Percentiles rank a stretch among this genome's conserved stretches.
Evolutionary conservation across 2,888 invertebrate genomes (phyloP).

Genomic region (Drosophila suboccidentalis): DNA sequence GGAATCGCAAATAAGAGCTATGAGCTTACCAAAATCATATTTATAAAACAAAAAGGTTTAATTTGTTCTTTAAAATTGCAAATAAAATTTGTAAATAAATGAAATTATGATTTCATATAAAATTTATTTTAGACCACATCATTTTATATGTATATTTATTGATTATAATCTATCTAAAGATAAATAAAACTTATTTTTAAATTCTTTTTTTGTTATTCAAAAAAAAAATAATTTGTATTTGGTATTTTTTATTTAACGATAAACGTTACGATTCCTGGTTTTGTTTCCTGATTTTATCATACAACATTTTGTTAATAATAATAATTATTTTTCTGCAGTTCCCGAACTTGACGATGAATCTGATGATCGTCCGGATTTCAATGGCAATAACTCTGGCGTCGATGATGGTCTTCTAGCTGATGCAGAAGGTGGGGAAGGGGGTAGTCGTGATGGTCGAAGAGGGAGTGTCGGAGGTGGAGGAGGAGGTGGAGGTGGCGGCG

Average conservation of each 20-base stretch:
- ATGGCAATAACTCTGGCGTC: constrained; percentile 87
- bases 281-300: not conserved
- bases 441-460: constrained; percentile 9
- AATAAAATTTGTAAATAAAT: not conserved
- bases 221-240: too few relatives aligned
- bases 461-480: constrained; percentile 4
- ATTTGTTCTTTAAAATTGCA: not conserved
- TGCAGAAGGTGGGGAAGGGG: constrained; percentile 65
- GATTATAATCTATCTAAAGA: too few relatives aligned
- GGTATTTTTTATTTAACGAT: not conserved
- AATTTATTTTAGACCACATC: too few relatives aligned
- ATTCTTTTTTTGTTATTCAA: too few relatives aligned
- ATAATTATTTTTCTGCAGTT: constrained; percentile 29
- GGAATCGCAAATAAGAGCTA: not conserved
- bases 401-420: constrained; percentile 88
- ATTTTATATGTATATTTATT: too few relatives aligned
- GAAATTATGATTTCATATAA: too few relatives aligned
- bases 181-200: not conserved
- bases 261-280: not conserved
- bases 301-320: not conserved
- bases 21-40: not conserved
- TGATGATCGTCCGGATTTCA: constrained; percentile 84
- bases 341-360: constrained; percentile 86
- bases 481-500: constrained; percentile 6
- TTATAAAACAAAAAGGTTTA: not conserved